Percentiles rank a stretch among this genome's conserved stretches.
Evolutionary conservation across 2,888 invertebrate genomes (phyloP).

Genomic region (Ennomos erosarius): DNA sequence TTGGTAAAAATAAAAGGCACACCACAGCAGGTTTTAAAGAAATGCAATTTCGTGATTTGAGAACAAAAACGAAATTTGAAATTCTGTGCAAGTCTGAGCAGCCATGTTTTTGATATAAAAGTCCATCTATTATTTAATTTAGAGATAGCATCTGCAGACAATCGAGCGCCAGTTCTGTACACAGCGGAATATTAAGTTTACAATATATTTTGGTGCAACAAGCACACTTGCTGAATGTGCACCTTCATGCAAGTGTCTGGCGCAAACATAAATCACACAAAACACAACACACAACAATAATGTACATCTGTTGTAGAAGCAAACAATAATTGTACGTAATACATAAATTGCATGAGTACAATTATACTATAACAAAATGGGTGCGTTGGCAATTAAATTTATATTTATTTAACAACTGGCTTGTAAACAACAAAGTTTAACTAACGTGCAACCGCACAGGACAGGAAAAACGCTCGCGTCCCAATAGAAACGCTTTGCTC

Average conservation of each 20-base stretch:
- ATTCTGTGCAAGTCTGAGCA: slow-evolving; percentile 36
- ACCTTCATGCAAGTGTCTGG: not conserved
- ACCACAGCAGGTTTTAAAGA: slow-evolving; percentile 29
- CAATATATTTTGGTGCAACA: slow-evolving; percentile 34
- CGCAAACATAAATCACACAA: no score
- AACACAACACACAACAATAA: no score
- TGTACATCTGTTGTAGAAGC: no score
- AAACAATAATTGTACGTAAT: no score
- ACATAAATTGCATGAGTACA: no score
- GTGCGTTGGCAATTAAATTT: no score
- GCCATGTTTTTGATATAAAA: slow-evolving; percentile 42
- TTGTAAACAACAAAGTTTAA: no score
- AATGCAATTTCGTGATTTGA: slow-evolving; percentile 29
- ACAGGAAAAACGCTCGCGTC: no score
- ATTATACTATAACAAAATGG: no score
- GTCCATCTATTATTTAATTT: slow-evolving; percentile 44
- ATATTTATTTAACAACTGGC: no score
- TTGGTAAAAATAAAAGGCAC: slow-evolving; percentile 14
- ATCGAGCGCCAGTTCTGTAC: slow-evolving; percentile 33
- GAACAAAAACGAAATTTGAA: slow-evolving; percentile 33
- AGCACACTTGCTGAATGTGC: slow-evolving; percentile 21
- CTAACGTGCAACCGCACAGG: no score
- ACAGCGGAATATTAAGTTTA: slow-evolving; percentile 38
- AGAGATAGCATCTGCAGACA: slow-evolving; percentile 45
- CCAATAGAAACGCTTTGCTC: no score